A percentile compares a stretch with the other conserved stretches of the same genome.
These are phyloP conservation scores for Ciconia nigra DNA, from an alignment of 2,797 vertebrate genomes.

Conservation along the genomic window DNA sequence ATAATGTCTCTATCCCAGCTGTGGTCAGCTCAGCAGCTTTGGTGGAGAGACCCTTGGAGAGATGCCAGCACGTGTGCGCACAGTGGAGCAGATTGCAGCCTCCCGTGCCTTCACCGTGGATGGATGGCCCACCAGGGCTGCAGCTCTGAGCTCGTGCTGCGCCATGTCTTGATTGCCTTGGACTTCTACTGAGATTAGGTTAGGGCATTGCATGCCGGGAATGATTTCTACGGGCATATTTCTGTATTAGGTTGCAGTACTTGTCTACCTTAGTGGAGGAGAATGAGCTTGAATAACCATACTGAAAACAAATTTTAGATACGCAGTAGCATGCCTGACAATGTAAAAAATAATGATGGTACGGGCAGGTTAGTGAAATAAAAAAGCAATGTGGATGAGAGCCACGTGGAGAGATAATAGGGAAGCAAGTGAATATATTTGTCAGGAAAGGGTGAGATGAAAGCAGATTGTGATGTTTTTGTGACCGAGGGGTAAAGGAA, in stretches of 20 bases:
- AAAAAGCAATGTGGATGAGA: background rate
- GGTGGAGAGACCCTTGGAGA: background rate
- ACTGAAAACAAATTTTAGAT: background rate
- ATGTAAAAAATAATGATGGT: background rate
- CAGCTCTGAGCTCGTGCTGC: accelerated
- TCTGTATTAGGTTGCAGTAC: background rate
- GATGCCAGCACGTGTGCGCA: accelerated
- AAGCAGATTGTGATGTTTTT: background rate
- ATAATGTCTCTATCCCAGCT: background rate
- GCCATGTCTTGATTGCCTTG: accelerated
- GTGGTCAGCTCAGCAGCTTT: background rate
- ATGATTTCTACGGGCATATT: background rate
- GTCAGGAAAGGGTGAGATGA: background rate
- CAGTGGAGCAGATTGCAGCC: background rate
- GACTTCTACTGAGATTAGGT: background rate
- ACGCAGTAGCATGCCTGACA: background rate
- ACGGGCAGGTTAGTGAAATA: background rate
- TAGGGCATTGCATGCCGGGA: accelerated
- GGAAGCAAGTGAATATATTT: background rate
- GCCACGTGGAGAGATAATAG: background rate
- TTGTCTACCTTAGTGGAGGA: background rate
- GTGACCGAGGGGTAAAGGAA: background rate
- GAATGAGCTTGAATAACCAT: background rate
- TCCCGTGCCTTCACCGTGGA: accelerated
- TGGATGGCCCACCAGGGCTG: background rate